Evolutionary conservation across 2,113 vertebrate species (phyloP).

Genomic region (Hipposideros armiger): DNA sequence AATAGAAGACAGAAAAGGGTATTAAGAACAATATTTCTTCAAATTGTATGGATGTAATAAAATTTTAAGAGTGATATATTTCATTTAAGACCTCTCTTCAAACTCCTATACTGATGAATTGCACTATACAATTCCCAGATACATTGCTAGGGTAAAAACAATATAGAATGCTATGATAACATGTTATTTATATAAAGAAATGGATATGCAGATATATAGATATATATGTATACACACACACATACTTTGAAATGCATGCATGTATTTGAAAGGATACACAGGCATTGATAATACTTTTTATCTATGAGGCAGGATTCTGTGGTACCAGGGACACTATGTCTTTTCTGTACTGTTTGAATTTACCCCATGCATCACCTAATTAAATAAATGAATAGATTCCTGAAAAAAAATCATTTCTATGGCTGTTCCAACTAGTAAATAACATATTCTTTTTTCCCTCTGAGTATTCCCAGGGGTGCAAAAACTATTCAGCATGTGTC

Average conservation of each 20-base stretch:
- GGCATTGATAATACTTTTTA: background rate
- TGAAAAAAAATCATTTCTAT: constrained; percentile 30
- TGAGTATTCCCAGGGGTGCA: background rate
- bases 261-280: constrained; percentile 42
- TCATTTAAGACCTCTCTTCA: constrained; percentile 2
- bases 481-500: background rate
- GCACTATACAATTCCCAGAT: background rate
- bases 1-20: background rate
- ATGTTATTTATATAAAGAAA: background rate
- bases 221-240: too few relatives aligned
- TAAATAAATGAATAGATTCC: background rate
- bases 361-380: background rate
- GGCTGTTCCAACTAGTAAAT: background rate
- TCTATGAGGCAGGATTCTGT: background rate
- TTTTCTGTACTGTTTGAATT: constrained; percentile 13
- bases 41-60: background rate
- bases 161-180: background rate
- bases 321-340: background rate
- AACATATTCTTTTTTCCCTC: background rate
- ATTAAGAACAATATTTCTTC: constrained; percentile 1
- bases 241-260: too few relatives aligned
- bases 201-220: background rate
- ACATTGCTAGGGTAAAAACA: background rate
- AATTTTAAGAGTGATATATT: constrained; percentile 32
- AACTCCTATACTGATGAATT: background rate